These are phyloP conservation scores for Pinna nobilis DNA, from an alignment of 1,140 invertebrate species.

Conservation along the genomic window DNA sequence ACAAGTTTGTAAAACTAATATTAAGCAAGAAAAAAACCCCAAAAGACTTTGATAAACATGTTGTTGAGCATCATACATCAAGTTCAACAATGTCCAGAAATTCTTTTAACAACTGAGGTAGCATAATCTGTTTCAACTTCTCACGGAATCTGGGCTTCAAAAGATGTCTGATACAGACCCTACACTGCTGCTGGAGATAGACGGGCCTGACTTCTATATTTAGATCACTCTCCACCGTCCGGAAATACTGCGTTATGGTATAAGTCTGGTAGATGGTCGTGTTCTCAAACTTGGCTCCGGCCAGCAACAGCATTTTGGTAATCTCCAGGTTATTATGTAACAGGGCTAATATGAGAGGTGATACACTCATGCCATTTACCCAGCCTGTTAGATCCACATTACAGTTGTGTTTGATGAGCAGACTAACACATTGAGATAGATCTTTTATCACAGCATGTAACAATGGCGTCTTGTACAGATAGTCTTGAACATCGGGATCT, in stretches of 20 bases:
- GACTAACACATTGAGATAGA: constrained; percentile 30
- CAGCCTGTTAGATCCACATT: constrained; percentile 48
- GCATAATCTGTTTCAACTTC: constrained; percentile 46
- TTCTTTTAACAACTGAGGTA: constrained; percentile 42
- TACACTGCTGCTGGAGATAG: constrained; percentile 54
- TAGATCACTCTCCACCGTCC: constrained; percentile 44
- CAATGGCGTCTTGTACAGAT: constrained; percentile 50
- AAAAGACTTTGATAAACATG: background rate
- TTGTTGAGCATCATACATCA: background rate
- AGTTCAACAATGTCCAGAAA: constrained; percentile 48
- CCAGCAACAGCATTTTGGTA: constrained; percentile 54
- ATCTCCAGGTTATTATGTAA: constrained; percentile 48
- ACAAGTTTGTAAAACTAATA: too few relatives aligned
- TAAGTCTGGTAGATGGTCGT: constrained; percentile 46
- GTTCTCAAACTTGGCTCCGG: constrained; percentile 51
- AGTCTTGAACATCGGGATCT: constrained; percentile 43
- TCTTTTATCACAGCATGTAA: constrained; percentile 47
- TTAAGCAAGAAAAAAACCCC: too few relatives aligned
- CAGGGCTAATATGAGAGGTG: constrained; percentile 50
- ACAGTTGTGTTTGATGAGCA: constrained; percentile 50
- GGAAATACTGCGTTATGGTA: constrained; percentile 48
- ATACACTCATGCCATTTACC: constrained; percentile 43
- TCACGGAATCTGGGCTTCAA: constrained; percentile 49
- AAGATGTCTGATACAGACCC: constrained; percentile 48
- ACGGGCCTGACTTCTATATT: constrained; percentile 53